Evolutionary conservation across 2,888 invertebrate species (phyloP), one percentile per base, ranked within the genome.

Genomic region (Aromia moschata): DNA sequence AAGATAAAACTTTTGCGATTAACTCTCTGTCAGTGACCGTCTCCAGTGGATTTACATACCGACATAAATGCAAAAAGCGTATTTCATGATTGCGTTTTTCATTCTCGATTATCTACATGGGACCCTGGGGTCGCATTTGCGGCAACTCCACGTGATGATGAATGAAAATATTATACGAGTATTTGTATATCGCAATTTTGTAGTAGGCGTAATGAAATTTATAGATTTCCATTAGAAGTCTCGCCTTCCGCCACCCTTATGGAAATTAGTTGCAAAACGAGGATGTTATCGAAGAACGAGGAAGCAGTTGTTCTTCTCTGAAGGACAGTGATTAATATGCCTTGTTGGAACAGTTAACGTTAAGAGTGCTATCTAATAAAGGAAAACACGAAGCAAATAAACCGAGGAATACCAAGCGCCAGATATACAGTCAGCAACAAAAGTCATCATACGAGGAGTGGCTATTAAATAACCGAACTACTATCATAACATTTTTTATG

Each of bases 151-250:
- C 41, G 11, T 20, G 20, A 3, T n/a, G 25, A 5, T 25, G 4
- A 25, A 25, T 25, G 7, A 7, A 25, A 3, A 25, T 7, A 25
- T 43, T n/a, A 18, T 17, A 43, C 20, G 12, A 43, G 41, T 43
- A 43, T n/a, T n/a, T 36, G 41, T n/a, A 11, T 43, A n/a, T 43
- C n/a, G 17, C 17, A 20, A 18, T 43, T 44, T 30, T 30, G 30
- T 14, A 7, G 44, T 44, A 30, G 44, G 44, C 25, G 44, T 44
- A 20, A 25, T 25, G 25, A 25, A 44, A 44, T 44, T 44, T 30
- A 25, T 44, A 25, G 44, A 1, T 44, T 30, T 44, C 44, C 9
- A 44, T 44, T 44, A 44, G 20, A 30, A 3, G 44, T 15, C n/a
- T 20, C 7, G 33, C 11, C 11, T 33, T 2, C 10, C n/a, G 33